phyloP scores from a whole-genome alignment of 2,888 invertebrate genomes.

The Allygus modestus region DNA sequence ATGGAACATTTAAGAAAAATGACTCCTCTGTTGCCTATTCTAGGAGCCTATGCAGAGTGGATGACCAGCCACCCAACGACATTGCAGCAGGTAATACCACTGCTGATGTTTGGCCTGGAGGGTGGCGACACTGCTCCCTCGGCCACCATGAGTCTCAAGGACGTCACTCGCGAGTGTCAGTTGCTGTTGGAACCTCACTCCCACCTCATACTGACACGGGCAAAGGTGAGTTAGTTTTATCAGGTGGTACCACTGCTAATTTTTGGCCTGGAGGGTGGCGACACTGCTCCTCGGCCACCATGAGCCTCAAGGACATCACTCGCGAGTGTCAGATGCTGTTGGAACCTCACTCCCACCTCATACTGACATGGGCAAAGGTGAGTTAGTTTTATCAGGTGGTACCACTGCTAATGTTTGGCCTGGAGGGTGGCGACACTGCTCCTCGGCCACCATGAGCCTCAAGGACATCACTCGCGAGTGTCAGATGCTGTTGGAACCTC shows the following conservation, averaged over 20 bases:
- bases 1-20: no score
- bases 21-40: no score
- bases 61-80: constrained; percentile 84
- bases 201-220: constrained; percentile 84
- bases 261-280: constrained; percentile 80
- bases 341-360: constrained; percentile 85
- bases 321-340: constrained; percentile 88
- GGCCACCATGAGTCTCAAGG: constrained; percentile 92
- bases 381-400: constrained; percentile 80
- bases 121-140: constrained; percentile 84
- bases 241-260: constrained; percentile 84
- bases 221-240: constrained; percentile 79
- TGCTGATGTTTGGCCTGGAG: constrained; percentile 81
- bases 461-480: constrained; percentile 93
- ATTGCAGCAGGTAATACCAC: constrained; percentile 82
- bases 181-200: constrained; percentile 86
- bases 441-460: constrained; percentile 92
- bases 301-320: constrained; percentile 93
- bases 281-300: constrained; percentile 87
- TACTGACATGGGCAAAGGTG: constrained; percentile 84
- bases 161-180: constrained; percentile 90
- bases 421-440: constrained; percentile 82
- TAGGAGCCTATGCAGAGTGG: constrained; percentile 93
- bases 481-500: constrained; percentile 84
- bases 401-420: constrained; percentile 81